These are phyloP conservation scores for Oryctes rhinoceros DNA, from an alignment of 1,140 invertebrate species.

Conservation along the genomic window DNA sequence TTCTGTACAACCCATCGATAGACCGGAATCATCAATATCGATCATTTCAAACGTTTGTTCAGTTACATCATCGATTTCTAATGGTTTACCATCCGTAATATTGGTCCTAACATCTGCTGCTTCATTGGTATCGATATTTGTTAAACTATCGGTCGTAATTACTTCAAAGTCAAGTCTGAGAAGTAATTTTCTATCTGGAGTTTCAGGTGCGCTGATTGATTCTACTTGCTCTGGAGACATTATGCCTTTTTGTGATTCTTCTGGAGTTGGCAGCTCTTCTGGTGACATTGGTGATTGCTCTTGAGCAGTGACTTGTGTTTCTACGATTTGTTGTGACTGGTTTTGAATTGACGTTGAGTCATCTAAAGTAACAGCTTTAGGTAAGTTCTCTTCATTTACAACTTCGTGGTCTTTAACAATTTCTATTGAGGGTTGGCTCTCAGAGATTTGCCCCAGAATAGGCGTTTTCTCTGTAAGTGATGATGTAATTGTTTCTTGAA, in stretches of 20 bases:
- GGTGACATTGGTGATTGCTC: background rate
- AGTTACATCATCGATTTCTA: background rate
- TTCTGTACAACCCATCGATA: constrained; percentile 8
- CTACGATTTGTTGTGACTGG: background rate
- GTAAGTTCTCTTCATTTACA: background rate
- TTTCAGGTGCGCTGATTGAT: background rate
- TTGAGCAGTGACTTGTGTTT: background rate
- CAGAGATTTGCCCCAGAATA: no score
- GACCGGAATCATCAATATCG: constrained; percentile 9
- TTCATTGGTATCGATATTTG: background rate
- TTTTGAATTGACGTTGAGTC: background rate
- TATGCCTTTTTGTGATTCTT: no score
- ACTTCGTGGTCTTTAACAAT: no score
- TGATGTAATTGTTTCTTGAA: background rate
- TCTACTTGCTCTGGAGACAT: background rate
- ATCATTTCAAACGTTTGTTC: constrained; percentile 28
- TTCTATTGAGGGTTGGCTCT: no score
- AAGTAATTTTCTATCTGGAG: background rate
- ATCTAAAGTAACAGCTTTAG: background rate
- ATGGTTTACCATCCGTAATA: background rate
- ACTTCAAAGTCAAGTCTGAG: background rate
- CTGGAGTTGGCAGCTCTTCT: no score
- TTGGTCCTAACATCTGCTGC: background rate
- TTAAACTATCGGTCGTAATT: constrained; percentile 4
- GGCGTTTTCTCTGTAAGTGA: no score